A percentile compares a stretch with the other conserved stretches of the same genome.
These are phyloP conservation scores for Ridgeia piscesae DNA, from an alignment of 1,140 invertebrate species.

Conservation along the genomic window DNA sequence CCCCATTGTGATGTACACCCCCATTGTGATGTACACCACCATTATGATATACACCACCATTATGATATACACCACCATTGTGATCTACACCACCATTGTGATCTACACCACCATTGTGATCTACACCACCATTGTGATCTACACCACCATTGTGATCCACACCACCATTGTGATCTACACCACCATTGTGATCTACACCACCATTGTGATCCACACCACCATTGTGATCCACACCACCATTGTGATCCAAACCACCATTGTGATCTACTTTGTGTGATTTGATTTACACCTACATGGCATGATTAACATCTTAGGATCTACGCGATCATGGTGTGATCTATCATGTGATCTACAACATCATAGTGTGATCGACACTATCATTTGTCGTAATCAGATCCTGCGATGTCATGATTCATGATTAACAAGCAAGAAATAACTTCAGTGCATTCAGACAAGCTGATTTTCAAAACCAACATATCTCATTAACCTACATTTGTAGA, in stretches of 20 bases:
- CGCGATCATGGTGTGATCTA: not conserved
- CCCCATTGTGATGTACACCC: not conserved
- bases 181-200: not conserved
- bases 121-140: not conserved
- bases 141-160: not conserved
- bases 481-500: too few relatives aligned
- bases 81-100: not conserved
- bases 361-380: not conserved
- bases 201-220: not conserved
- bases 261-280: not conserved
- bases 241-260: not conserved
- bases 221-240: not conserved
- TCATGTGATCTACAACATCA: not conserved
- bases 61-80: not conserved
- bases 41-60: not conserved
- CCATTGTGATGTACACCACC: not conserved
- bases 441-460: too few relatives aligned
- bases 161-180: not conserved
- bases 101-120: not conserved
- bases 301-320: too few relatives aligned
- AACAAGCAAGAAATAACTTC: too few relatives aligned
- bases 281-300: too few relatives aligned
- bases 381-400: not conserved
- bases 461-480: too few relatives aligned
- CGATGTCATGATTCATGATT: too few relatives aligned